These are phyloP conservation scores for Gobiocypris rarus DNA, from an alignment of 2,113 vertebrate species.

Conservation along the genomic window DNA sequence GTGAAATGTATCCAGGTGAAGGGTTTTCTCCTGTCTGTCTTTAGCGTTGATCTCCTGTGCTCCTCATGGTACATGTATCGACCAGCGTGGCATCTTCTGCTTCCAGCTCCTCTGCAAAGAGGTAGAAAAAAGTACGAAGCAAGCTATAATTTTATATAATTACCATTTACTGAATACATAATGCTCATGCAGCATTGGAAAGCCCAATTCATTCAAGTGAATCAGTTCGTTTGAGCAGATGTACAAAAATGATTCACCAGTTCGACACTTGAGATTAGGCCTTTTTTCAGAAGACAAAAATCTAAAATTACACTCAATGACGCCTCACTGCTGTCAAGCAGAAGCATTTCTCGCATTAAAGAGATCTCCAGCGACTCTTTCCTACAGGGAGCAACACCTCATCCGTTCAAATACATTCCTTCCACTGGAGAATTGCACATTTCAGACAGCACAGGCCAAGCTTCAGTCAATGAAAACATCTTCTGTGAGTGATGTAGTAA, in stretches of 20 bases:
- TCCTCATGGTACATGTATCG: constrained; percentile 63
- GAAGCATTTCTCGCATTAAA: constrained; percentile 2
- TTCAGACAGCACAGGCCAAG: not conserved
- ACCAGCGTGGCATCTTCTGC: constrained; percentile 70
- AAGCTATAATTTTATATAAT: not conserved
- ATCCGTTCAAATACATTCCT: constrained; percentile 25
- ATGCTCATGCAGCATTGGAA: not conserved
- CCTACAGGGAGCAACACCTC: not conserved
- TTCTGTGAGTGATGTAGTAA: not conserved
- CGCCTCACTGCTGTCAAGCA: not conserved
- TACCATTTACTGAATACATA: not conserved
- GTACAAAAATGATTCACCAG: not conserved
- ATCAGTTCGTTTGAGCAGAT: not conserved
- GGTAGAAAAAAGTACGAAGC: constrained; percentile 34
- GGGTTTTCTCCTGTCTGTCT: constrained; percentile 62
- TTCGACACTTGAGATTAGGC: not conserved
- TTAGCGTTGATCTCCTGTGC: constrained; percentile 66
- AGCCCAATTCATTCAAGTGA: not conserved
- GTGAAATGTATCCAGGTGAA: constrained; percentile 73
- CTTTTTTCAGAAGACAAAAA: constrained; percentile 17
- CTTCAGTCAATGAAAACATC: constrained; percentile 1
- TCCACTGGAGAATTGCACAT: not conserved
- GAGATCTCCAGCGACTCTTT: not conserved
- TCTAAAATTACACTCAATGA: not conserved
- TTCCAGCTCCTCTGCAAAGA: constrained; percentile 51